Evolutionary conservation across 1,140 invertebrate species (phyloP), one percentile per base, ranked within the genome.

Genomic region (Nilaparvata lugens): DNA sequence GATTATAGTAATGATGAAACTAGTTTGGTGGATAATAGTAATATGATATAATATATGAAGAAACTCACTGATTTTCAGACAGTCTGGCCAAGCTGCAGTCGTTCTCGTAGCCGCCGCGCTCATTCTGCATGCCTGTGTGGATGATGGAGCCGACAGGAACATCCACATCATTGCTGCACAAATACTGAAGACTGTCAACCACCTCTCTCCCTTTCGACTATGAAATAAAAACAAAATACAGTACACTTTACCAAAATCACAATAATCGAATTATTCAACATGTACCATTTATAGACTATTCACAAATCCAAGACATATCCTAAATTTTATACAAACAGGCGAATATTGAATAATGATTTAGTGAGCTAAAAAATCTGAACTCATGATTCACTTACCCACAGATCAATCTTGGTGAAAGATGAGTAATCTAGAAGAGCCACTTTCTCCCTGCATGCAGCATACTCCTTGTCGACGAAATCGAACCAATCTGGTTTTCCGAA

Each of bases 91-190:
- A 76, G 66, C 92, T 97, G 75, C 95, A 98, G 76, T 99, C 97
- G 73, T 98, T 98, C 77, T 98, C 95, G 75, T 98, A 98, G 16
- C 97, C 97, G 14, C 97, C 97, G 11, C 81, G 77, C 66, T 84
- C 76, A 75, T 98, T 98, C 74, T 98, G 95, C 95, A 99, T 97
- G 59, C 96, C 97, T 5, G 96, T 98, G 69, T 98, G 96, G 64
- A 97, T 92, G 60, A 98, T 95, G 67, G 89, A 88, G 23, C 95
- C 96, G 31, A 95, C 80, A 1, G 93, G 90, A 9, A 97, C 90
- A 74, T 98, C 91, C 16, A 99, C 90, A 75, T 98, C 89, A 74
- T 97, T 98, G 23, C 94, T 96, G 71, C 96, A 98, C 11, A 98
- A 74, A 71, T 93, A 93, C 74, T 98, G 95, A 13, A 99, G 75